These are phyloP conservation scores for Aricia agestis DNA, from an alignment of 1,140 invertebrate genomes.

Conservation along the genomic window DNA sequence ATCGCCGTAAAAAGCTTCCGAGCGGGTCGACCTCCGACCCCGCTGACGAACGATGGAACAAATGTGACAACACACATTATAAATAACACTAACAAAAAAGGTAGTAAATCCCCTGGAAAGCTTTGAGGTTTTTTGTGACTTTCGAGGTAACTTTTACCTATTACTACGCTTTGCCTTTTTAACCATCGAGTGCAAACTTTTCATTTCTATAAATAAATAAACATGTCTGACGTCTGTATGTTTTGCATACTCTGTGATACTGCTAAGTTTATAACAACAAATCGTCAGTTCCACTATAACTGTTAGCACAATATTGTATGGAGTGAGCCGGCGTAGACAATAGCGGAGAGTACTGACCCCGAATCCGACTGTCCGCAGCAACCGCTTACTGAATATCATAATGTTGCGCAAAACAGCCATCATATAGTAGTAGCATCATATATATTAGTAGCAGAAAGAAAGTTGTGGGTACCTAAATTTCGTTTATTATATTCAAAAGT, in stretches of 20 bases:
- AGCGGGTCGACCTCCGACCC: neutral
- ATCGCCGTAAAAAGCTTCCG: conserved; percentile 2
- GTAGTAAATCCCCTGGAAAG: neutral
- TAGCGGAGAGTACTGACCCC: conserved; percentile 8
- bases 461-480: too few species aligned
- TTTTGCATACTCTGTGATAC: neutral
- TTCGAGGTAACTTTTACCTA: neutral
- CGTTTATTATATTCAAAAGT: too few species aligned
- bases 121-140: neutral
- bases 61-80: neutral
- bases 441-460: neutral
- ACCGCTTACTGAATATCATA: neutral
- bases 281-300: neutral
- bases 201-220: too few species aligned
- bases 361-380: neutral
- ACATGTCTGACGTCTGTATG: neutral
- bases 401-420: neutral
- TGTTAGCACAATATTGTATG: neutral
- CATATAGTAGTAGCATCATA: neutral
- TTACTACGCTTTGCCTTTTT: too few species aligned
- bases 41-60: neutral
- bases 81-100: conserved; percentile 6
- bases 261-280: neutral
- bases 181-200: too few species aligned
- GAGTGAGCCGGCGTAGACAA: neutral